These are phyloP conservation scores for Bombyx huttoni DNA, from an alignment of 2,888 invertebrate species.

Conservation along the genomic window DNA sequence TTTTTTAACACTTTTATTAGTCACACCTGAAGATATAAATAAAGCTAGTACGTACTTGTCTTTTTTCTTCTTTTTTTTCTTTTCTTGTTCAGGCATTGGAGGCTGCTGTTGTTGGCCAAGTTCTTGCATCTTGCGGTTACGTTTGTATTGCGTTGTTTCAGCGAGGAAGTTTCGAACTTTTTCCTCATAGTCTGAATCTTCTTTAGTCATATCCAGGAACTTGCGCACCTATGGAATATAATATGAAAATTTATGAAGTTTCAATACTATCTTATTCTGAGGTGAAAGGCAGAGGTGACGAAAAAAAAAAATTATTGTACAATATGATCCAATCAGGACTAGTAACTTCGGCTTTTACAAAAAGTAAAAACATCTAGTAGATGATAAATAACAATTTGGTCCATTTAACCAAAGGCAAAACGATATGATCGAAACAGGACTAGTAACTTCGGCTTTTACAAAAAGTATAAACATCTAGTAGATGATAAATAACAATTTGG, in stretches of 20 bases:
- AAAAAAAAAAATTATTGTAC: no score
- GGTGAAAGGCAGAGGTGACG: no score
- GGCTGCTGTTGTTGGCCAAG: conserved; percentile 72
- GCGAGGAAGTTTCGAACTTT: conserved; percentile 89
- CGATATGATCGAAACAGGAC: no score
- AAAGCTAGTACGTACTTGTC: conserved; percentile 52
- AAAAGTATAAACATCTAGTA: no score
- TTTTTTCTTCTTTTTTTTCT: conserved; percentile 70
- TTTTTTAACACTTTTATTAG: background rate
- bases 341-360: no score
- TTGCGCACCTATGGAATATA: conserved; percentile 68
- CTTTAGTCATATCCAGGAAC: conserved; percentile 84
- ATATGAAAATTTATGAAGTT: background rate
- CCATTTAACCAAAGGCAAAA: no score
- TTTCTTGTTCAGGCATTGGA: conserved; percentile 61
- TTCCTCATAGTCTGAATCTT: conserved; percentile 88
- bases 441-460: no score
- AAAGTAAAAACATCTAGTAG: no score
- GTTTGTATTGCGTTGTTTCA: conserved; percentile 85
- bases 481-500: no score
- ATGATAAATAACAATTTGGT: no score
- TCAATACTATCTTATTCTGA: background rate
- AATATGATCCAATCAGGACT: no score
- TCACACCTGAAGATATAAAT: background rate
- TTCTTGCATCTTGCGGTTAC: conserved; percentile 78